A percentile compares a stretch with the other conserved stretches of the same genome.
Conservation (phyloP, 2,797 vertebrate species). For the Molossus molossus region DNA sequence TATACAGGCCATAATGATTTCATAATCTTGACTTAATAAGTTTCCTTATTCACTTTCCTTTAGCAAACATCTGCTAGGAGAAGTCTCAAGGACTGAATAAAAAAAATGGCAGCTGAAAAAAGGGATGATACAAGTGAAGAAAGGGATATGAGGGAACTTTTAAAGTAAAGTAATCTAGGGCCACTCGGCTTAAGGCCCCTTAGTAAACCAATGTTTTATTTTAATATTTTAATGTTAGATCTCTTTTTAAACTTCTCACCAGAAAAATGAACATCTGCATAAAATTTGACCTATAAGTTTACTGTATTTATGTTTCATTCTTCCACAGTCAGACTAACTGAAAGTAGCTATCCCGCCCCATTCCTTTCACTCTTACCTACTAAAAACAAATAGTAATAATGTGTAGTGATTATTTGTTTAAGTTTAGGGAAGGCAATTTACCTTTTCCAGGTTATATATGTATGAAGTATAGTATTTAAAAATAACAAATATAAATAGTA, state of each 20-base stretch:
- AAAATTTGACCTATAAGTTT: conserved; percentile 1
- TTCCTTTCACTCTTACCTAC: background rate
- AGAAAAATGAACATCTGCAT: background rate
- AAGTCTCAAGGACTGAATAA: conserved; percentile 5
- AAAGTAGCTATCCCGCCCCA: background rate
- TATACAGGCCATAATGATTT: background rate
- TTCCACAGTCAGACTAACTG: conserved; percentile 7
- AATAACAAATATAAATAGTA: conserved; percentile 45
- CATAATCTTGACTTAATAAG: background rate
- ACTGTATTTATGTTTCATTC: conserved; percentile 16
- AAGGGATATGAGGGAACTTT: conserved; percentile 10
- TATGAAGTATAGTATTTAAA: background rate
- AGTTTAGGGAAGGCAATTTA: background rate
- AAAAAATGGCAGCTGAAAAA: conserved; percentile 46
- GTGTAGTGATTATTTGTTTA: conserved; percentile 48
- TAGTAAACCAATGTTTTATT: conserved; percentile 53
- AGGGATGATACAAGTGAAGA: background rate
- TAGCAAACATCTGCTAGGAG: conserved; percentile 3
- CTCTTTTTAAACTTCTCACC: conserved; percentile 1
- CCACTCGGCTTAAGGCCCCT: conserved; percentile 27
- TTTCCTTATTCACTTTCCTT: conserved; percentile 22
- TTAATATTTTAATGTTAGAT: conserved; percentile 44
- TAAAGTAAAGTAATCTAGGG: background rate
- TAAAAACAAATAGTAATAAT: conserved; percentile 14
- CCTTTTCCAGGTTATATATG: background rate